Evolutionary conservation across 2,888 invertebrate genomes (phyloP).

Genomic region (Chymomyza caudatula): DNA sequence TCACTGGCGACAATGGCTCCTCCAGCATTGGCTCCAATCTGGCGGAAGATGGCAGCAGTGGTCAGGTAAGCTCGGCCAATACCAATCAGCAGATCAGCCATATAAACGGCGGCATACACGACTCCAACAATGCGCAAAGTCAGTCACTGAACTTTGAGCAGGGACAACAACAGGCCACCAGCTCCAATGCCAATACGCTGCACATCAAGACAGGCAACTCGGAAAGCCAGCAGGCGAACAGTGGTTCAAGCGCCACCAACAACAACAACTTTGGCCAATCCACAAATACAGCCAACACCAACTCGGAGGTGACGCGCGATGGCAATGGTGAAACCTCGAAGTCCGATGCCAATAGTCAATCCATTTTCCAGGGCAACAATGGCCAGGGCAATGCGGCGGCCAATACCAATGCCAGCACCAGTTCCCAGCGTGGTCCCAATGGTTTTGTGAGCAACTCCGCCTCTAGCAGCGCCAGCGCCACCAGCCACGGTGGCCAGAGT

Average conservation of each 20-base stretch:
- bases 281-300: slow-evolving; percentile 72
- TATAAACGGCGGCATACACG: slow-evolving; percentile 47
- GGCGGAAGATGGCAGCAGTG: slow-evolving; percentile 71
- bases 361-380: slow-evolving; percentile 65
- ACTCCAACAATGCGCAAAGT: slow-evolving; percentile 71
- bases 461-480: slow-evolving; percentile 67
- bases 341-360: slow-evolving; percentile 73
- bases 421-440: slow-evolving; percentile 58
- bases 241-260: slow-evolving; percentile 66
- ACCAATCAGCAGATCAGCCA: slow-evolving; percentile 67
- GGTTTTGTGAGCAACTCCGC: slow-evolving; percentile 70
- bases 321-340: slow-evolving; percentile 55
- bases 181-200: slow-evolving; percentile 73
- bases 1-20: slow-evolving; percentile 53
- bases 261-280: slow-evolving; percentile 64
- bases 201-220: slow-evolving; percentile 46
- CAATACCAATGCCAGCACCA: slow-evolving; percentile 63
- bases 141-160: slow-evolving; percentile 73
- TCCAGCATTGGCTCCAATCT: slow-evolving; percentile 76
- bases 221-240: slow-evolving; percentile 59
- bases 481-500: slow-evolving; percentile 53
- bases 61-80: slow-evolving; percentile 75
- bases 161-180: slow-evolving; percentile 67
- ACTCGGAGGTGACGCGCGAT: slow-evolving; percentile 57
- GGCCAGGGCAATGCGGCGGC: slow-evolving; percentile 63